A percentile compares a stretch with the other conserved stretches of the same genome.
Evolutionary conservation across 1,140 invertebrate species (phyloP).

Genomic region (Ceratitis capitata): DNA sequence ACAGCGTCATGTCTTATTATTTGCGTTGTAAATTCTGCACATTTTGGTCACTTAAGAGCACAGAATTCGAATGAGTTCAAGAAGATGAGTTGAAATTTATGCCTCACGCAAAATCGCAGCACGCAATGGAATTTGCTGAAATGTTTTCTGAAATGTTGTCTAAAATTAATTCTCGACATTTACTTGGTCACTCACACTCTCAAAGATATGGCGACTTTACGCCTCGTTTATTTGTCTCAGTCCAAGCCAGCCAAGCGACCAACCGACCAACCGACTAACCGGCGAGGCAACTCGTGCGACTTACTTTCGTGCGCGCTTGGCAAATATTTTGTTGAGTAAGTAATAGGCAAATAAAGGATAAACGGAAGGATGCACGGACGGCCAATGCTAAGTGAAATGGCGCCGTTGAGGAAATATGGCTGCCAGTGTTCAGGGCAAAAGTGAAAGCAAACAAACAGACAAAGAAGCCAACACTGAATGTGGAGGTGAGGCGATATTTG

Average conservation of each 20-base stretch:
- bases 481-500: not conserved
- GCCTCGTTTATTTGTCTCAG: slow-evolving; percentile 6
- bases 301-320: not conserved
- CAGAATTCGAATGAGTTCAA: not conserved
- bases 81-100: not conserved
- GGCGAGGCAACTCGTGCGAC: too few relatives aligned
- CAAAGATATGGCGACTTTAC: not conserved
- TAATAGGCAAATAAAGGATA: slow-evolving; percentile 20
- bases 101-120: not conserved
- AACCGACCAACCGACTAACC: not conserved
- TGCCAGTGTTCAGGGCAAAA: not conserved
- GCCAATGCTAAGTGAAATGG: not conserved
- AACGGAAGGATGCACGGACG: not conserved
- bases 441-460: not conserved
- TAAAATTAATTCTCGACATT: not conserved
- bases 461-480: not conserved
- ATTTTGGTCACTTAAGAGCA: not conserved
- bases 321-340: not conserved
- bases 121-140: not conserved
- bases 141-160: not conserved
- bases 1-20: not conserved
- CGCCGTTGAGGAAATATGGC: not conserved
- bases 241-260: not conserved
- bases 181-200: too few relatives aligned
- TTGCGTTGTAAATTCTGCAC: not conserved